Conservation (phyloP, 2,797 vertebrate species). For the Tinamus major region DNA sequence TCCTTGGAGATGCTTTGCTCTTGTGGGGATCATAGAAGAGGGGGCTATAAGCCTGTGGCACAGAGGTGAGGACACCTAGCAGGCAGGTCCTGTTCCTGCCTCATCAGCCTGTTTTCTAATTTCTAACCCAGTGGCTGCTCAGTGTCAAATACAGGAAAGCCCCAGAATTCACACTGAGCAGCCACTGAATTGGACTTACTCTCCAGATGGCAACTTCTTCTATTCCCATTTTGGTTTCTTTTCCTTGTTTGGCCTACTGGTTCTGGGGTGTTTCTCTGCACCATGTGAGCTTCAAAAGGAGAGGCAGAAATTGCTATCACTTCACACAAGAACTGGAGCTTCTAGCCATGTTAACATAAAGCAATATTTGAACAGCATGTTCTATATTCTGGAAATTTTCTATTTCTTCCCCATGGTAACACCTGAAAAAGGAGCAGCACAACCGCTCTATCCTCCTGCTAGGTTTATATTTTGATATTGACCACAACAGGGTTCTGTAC, state of each 20-base stretch:
- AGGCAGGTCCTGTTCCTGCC: no score
- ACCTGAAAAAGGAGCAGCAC: not conserved
- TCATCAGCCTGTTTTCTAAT: not conserved
- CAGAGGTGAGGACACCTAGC: not conserved
- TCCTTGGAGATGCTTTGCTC: not conserved
- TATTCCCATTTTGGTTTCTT: not conserved
- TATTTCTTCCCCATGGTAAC: not conserved
- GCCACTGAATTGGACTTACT: no score
- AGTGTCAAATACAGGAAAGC: not conserved
- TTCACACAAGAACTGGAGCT: not conserved
- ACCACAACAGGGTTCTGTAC: not conserved
- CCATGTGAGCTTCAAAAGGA: not conserved
- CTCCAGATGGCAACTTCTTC: no score
- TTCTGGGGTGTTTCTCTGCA: not conserved
- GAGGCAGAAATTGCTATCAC: not conserved
- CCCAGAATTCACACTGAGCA: no score
- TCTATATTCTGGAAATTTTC: not conserved
- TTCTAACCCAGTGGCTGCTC: not conserved
- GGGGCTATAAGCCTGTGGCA: not conserved
- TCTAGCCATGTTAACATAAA: not conserved
- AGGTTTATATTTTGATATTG: accelerated
- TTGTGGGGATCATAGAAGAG: not conserved
- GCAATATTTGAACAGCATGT: not conserved
- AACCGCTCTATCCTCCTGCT: not conserved
- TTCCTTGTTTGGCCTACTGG: not conserved